A percentile compares a stretch with the other conserved stretches of the same genome.
phyloP scores from a whole-genome alignment of 1,140 invertebrate genomes.

The Dryas iulia region DNA sequence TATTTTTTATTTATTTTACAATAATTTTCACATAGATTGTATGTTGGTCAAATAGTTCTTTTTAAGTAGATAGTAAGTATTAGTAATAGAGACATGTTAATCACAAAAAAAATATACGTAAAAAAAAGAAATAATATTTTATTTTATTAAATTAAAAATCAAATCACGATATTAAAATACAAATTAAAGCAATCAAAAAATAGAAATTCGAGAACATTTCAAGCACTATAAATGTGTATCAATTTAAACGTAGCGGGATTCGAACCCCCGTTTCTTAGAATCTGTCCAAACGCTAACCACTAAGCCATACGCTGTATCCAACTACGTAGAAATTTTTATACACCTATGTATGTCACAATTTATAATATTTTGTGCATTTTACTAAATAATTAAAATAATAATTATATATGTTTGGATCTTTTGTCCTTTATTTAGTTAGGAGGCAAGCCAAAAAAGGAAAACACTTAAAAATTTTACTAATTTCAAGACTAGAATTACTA shows the following conservation, averaged over 20 bases:
- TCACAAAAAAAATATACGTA: slow-evolving; percentile 24
- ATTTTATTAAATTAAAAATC: slow-evolving; percentile 42
- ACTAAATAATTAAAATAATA: neutral
- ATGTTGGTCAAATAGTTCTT: slow-evolving; percentile 6
- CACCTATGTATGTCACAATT: too few species aligned
- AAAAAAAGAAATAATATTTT: slow-evolving; percentile 26
- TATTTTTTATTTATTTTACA: neutral
- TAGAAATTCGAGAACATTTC: slow-evolving; percentile 29
- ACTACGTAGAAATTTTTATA: too few species aligned
- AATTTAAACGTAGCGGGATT: too few species aligned
- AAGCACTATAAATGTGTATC: too few species aligned
- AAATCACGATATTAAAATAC: slow-evolving; percentile 27
- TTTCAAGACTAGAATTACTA: slow-evolving; percentile 26
- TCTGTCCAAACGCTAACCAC: too few species aligned
- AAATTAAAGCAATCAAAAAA: slow-evolving; percentile 21
- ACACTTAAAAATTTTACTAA: slow-evolving; percentile 8
- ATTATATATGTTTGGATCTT: neutral
- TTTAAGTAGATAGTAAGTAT: slow-evolving; percentile 38
- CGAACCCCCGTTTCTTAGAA: too few species aligned
- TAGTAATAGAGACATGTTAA: slow-evolving; percentile 48
- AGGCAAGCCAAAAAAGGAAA: slow-evolving; percentile 20
- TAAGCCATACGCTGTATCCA: too few species aligned
- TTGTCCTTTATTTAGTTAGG: slow-evolving; percentile 1
- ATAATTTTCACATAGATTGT: neutral
- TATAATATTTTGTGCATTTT: slow-evolving; percentile 16